Evolutionary conservation across 2,113 vertebrate species (phyloP), one percentile per base, ranked within the genome.

Genomic region (Calyptomena viridis): DNA sequence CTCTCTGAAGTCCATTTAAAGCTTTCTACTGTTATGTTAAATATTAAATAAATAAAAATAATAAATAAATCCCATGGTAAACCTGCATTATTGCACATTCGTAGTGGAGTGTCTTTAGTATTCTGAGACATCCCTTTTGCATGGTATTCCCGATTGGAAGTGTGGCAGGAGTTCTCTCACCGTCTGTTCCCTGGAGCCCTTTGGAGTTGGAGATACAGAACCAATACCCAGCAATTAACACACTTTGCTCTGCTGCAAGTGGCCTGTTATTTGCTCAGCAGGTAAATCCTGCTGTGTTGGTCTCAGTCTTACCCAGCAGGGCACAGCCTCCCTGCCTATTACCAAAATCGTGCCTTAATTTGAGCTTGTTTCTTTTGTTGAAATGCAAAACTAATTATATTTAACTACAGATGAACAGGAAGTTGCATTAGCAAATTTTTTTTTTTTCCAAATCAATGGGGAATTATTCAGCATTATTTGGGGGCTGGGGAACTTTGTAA

Each of bases 301-400:
- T n/a, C 79, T 96, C 71, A 83, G 79, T 31, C 76, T 77, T 17
- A 73, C 90, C 72, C 94, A 75, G 95, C 92, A 60, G 95, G 91
- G 77, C 84, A 92, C 94, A 69, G 66, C 82, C 63, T 81, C 85
- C 60, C 79, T 92, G 71, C 92, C 95, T 93, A 3, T 77, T 84
- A 66, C 73, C 78, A 50, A 93, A 94, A 93, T 93, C 86, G 33
- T 46, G 35, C 49, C 90, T 96, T 94, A 69, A 58, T 96, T 95
- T 87, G 91, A 94, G 96, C 80, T 94, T 27, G 60, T 95, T 95
- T 88, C 96, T 96, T 97, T 97, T 95, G 95, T 97, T 95, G 96
- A 78, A 94, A 97, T 25, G 73, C 92, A 95, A 94, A 97, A 93
- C 92, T 97, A 96, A 97, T 97, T 97, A 74, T 95, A 77, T 96